Conservation (phyloP, 2,113 vertebrate species). For the Turdus rufiventris region DNA sequence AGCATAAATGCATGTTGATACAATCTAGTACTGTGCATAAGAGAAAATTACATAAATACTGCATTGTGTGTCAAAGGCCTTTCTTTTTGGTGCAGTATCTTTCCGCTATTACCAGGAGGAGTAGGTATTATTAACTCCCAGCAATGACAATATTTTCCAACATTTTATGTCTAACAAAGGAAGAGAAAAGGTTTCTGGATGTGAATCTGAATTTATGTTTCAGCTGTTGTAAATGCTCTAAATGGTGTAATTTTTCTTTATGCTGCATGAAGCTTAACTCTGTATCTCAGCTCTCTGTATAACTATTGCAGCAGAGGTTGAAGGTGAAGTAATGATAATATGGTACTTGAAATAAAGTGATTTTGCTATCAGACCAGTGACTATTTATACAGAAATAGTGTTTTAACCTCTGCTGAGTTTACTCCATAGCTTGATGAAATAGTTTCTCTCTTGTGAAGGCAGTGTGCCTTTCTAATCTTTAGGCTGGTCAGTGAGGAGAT, state of each 20-base stretch:
- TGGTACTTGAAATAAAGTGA: background rate
- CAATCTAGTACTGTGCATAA: background rate
- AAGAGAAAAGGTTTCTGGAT: background rate
- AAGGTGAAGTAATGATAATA: background rate
- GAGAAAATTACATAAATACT: background rate
- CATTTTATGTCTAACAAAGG: background rate
- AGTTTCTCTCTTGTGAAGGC: background rate
- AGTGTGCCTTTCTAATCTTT: background rate
- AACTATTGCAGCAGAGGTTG: background rate
- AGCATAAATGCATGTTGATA: background rate
- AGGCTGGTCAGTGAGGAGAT: background rate
- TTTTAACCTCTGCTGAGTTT: conserved; percentile 1
- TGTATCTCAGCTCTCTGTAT: background rate
- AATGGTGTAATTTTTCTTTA: background rate
- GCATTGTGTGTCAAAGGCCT: background rate
- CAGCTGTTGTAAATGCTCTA: background rate
- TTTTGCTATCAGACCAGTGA: background rate
- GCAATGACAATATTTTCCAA: background rate
- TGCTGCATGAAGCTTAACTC: background rate
- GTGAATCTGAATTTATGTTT: background rate
- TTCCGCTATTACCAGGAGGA: background rate
- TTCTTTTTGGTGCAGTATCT: background rate
- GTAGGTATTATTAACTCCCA: background rate
- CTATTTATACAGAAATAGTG: background rate
- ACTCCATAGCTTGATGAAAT: background rate